Conservation (phyloP, 2,888 invertebrate species). For the Amphipoea lucens region DNA sequence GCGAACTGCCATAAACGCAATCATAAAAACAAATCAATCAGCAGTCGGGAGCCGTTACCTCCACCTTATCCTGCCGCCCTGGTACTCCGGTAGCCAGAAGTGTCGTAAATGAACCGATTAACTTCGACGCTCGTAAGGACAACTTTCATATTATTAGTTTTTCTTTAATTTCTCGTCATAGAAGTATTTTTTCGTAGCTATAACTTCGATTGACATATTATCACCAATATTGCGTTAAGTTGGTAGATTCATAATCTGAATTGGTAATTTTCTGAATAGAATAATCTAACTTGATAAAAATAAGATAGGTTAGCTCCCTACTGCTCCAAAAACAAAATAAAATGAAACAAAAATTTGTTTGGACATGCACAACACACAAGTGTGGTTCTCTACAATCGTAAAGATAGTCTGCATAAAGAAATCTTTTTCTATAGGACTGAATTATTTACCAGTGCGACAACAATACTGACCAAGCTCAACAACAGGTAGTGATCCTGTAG, state of each 20-base stretch:
- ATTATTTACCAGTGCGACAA: neutral
- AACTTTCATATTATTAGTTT: conserved; percentile 65
- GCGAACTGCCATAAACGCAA: conserved; percentile 64
- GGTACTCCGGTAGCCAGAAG: conserved; percentile 60
- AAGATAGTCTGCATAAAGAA: neutral
- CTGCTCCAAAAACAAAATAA: neutral
- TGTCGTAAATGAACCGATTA: conserved; percentile 82
- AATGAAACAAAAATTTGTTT: too few relatives aligned
- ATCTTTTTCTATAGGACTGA: too few relatives aligned
- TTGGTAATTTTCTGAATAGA: neutral
- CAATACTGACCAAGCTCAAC: neutral
- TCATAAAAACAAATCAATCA: conserved; percentile 80
- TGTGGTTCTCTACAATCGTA: neutral
- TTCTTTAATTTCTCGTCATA: conserved; percentile 29
- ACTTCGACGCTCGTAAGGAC: conserved; percentile 75
- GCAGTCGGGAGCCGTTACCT: conserved; percentile 72
- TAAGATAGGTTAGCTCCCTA: neutral
- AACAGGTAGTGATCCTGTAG: conserved; percentile 12
- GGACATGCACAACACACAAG: too few relatives aligned
- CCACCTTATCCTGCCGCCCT: conserved; percentile 62
- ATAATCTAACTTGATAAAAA: neutral
- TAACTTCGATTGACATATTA: neutral
- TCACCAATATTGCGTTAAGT: neutral
- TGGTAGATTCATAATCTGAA: neutral
- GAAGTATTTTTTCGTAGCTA: conserved; percentile 29